These are phyloP conservation scores for Synanceia verrucosa DNA, from an alignment of 2,797 vertebrate genomes.

Conservation along the genomic window DNA sequence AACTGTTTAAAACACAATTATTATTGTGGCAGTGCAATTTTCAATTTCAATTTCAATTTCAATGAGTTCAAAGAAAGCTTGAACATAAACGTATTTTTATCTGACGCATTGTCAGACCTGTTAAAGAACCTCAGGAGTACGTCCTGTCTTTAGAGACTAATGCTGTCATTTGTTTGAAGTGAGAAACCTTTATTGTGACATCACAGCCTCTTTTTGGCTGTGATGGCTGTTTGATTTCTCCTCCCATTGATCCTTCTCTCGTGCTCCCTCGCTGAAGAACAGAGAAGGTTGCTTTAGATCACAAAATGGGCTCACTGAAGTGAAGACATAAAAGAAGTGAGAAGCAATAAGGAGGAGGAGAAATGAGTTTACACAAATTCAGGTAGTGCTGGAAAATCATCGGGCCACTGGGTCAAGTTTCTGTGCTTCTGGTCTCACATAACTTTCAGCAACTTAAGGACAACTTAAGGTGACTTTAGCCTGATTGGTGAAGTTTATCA, in stretches of 20 bases:
- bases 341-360: neutral
- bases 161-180: conserved; percentile 11
- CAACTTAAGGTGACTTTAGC: neutral
- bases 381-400: neutral
- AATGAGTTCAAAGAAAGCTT: neutral
- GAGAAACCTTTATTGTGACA: neutral
- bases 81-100: neutral
- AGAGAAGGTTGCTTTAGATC: conserved; percentile 10
- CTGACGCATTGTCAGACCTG: neutral
- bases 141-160: neutral
- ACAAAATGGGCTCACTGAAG: neutral
- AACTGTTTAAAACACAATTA: no score
- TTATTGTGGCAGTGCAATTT: no score
- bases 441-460: neutral
- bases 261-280: no score
- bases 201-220: neutral
- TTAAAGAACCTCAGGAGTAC: neutral
- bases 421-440: neutral
- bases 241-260: conserved; percentile 8
- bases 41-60: no score
- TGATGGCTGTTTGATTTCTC: neutral
- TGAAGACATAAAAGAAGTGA: neutral
- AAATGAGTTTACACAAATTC: neutral
- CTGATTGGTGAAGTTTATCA: neutral
- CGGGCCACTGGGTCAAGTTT: neutral